phyloP scores from a whole-genome alignment of 2,888 invertebrate species.

The Hirtodrosophila duncani region DNA sequence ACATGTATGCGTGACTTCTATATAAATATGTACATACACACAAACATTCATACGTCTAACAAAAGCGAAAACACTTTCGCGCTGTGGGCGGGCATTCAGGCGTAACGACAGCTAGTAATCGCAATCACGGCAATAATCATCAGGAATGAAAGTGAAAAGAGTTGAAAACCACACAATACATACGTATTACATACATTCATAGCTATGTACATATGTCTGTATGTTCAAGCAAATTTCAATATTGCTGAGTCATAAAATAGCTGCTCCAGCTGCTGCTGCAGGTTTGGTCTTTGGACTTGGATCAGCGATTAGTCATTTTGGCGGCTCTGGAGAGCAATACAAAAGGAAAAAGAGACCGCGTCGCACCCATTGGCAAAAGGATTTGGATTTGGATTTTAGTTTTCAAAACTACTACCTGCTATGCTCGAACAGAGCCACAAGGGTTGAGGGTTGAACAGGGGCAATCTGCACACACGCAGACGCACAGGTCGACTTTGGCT shows the following conservation, averaged over 20 bases:
- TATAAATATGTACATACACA: constrained; percentile 10
- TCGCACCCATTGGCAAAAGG: constrained; percentile 29
- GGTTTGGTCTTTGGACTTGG: not conserved
- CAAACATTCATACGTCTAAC: constrained; percentile 5
- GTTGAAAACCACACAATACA: constrained; percentile 32
- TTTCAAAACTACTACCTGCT: constrained; percentile 39
- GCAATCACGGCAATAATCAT: too few relatives aligned
- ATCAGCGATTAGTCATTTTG: constrained; percentile 37
- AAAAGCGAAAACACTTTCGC: constrained; percentile 48
- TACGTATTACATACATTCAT: not conserved
- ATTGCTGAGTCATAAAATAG: constrained; percentile 34
- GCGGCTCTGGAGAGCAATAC: too few relatives aligned
- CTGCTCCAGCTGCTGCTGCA: constrained; percentile 22
- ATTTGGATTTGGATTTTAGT: constrained; percentile 21
- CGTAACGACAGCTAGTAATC: constrained; percentile 29
- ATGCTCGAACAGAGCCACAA: constrained; percentile 19
- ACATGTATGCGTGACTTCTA: not conserved
- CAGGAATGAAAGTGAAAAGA: constrained; percentile 60
- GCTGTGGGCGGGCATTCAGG: constrained; percentile 36
- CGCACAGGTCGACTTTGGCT: constrained; percentile 40
- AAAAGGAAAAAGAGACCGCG: constrained; percentile 18
- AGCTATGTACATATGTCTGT: constrained; percentile 9
- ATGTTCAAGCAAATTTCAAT: constrained; percentile 16
- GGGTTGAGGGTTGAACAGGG: constrained; percentile 55
- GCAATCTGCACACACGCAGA: not conserved